Conservation (phyloP, 2,888 invertebrate genomes). For the Lymantria dispar region DNA sequence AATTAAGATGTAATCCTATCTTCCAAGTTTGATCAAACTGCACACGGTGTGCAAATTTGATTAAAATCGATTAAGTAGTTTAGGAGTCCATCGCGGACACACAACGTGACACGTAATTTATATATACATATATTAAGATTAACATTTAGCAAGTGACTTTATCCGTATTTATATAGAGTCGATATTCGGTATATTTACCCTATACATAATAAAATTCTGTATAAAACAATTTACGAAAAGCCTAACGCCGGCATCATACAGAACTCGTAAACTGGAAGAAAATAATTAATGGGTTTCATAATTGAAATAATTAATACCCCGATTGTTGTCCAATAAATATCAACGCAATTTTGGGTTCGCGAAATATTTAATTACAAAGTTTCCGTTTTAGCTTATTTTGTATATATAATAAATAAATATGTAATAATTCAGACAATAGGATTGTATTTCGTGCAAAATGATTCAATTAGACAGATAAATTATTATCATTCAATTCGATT, state of each 20-base stretch:
- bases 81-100: too few relatives aligned
- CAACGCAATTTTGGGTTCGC: neutral
- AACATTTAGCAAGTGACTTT: too few relatives aligned
- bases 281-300: conserved; percentile 50
- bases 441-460: too few relatives aligned
- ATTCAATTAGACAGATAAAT: too few relatives aligned
- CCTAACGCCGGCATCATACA: conserved; percentile 19
- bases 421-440: neutral
- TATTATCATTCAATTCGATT: too few relatives aligned
- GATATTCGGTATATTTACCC: conserved; percentile 8
- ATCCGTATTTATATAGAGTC: too few relatives aligned
- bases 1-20: too few relatives aligned
- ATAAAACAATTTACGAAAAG: conserved; percentile 17
- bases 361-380: conserved; percentile 4
- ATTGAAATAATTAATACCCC: conserved; percentile 24
- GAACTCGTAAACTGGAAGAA: conserved; percentile 40
- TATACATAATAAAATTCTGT: neutral
- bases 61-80: too few relatives aligned
- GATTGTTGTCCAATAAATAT: conserved; percentile 3
- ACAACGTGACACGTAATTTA: too few relatives aligned
- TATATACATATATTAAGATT: too few relatives aligned
- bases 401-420: neutral
- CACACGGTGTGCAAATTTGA: too few relatives aligned
- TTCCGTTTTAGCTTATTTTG: neutral
- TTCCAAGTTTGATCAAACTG: too few relatives aligned